Evolutionary conservation across 2,113 vertebrate species (phyloP), one percentile per base, ranked within the genome.

Genomic region (Prionailurus viverrinus): DNA sequence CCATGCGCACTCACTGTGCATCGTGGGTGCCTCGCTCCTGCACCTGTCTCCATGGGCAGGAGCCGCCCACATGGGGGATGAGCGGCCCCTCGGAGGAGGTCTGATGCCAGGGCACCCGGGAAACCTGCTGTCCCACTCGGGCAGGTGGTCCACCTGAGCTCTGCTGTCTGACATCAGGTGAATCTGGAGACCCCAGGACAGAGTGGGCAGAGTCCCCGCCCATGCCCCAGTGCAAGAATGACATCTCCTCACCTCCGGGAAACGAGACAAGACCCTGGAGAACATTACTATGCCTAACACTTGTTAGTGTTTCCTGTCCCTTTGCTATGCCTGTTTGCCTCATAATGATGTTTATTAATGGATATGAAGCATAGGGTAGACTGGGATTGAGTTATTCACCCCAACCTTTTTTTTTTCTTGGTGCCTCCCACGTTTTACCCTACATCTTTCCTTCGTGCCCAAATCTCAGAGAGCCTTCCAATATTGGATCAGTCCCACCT

Each of bases 401-500:
- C 51, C 5, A 9, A 0, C n/a, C 23, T 29, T 53, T 63, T 71
- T 27, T 71, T 27, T 74, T 80, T 21, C 81, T 74, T 31, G 80
- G 23, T 39, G 31, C n/a, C 23, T 69, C 55, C 55, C 15, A 0
- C 23, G 63, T 14, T 88, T 84, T 65, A 83, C 48, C 25, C 33
- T 4, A 14, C 45, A 0, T 19, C 36, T 80, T 87, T n/a, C 63
- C 48, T 45, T 1, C 0, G 0, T 13, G 29, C 4, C 6, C 23
- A 25, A 3, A 39, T 48, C 58, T n/a, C 53, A 76, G n/a, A n/a
- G 10, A 14, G 39, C 33, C 29, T 87, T 87, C 61, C 23, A 1
- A 58, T 58, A 86, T 41, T 14, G 19, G 27, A 7, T 39, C 68
- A 68, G 31, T 63, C 11, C 69, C 0, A 19, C 48, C 2, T 36